These are phyloP conservation scores for Gephyroberyx darwinii DNA, from an alignment of 2,797 vertebrate genomes.

Conservation along the genomic window DNA sequence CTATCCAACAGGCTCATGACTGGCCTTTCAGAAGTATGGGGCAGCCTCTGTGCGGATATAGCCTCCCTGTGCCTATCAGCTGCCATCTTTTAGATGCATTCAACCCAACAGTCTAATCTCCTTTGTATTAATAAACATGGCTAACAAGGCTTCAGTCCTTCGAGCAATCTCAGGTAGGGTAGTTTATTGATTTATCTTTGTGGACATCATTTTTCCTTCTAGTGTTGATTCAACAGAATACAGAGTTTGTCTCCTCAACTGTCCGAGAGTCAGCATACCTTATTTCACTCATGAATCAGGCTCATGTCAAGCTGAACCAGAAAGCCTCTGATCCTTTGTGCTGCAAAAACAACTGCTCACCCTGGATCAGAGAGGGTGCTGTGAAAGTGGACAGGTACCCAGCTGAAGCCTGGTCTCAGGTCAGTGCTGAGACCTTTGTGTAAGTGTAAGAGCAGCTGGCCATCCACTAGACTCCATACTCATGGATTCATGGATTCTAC, in stretches of 20 bases:
- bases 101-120: conserved; percentile 26
- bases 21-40: conserved; percentile 47
- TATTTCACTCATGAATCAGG: conserved; percentile 33
- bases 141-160: conserved; percentile 64
- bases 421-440: conserved; percentile 21
- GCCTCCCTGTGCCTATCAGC: conserved; percentile 35
- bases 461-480: not conserved
- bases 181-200: conserved; percentile 54
- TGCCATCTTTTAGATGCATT: conserved; percentile 41
- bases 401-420: conserved; percentile 26
- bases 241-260: conserved; percentile 23
- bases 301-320: conserved; percentile 38
- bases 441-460: not conserved
- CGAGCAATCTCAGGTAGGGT: conserved; percentile 19
- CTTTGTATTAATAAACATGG: conserved; percentile 54
- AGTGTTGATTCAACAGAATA: conserved; percentile 26
- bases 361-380: conserved; percentile 42
- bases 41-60: conserved; percentile 41
- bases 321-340: conserved; percentile 47
- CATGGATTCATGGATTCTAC: conserved; percentile 14
- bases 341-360: conserved; percentile 56
- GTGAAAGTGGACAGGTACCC: conserved; percentile 53
- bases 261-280: conserved; percentile 39
- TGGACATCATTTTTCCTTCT: conserved; percentile 23
- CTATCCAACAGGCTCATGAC: conserved; percentile 53